Evolutionary conservation across 2,797 vertebrate species (phyloP).

Genomic region (Pitangus sulphuratus): DNA sequence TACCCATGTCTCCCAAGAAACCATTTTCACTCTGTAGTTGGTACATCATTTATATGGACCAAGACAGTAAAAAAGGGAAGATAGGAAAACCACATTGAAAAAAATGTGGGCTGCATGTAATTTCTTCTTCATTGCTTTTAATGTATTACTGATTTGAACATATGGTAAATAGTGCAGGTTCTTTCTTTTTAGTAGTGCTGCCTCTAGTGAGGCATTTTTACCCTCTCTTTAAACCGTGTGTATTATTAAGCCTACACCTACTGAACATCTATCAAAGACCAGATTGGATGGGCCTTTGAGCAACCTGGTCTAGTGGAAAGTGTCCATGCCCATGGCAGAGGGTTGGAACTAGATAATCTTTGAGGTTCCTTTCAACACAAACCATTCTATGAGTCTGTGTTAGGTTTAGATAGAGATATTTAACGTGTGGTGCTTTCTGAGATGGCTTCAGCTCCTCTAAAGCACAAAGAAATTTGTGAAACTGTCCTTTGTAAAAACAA

Average conservation of each 20-base stretch:
- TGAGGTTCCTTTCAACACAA: background rate
- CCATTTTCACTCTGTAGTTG: slow-evolving; percentile 51
- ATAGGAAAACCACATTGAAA: background rate
- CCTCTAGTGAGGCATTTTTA: background rate
- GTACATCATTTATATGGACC: slow-evolving; percentile 44
- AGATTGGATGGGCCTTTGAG: background rate
- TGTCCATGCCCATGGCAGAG: background rate
- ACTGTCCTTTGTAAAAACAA: background rate
- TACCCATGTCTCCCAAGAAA: slow-evolving; percentile 21
- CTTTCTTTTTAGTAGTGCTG: background rate
- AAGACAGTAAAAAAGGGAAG: background rate
- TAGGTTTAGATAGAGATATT: background rate
- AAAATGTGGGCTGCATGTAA: background rate
- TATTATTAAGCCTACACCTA: background rate
- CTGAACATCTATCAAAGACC: background rate
- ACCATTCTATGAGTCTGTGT: background rate
- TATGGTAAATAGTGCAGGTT: background rate
- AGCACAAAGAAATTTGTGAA: background rate
- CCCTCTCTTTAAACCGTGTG: background rate
- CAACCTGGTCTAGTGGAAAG: background rate
- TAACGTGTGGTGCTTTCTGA: background rate
- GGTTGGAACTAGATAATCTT: fast-evolving
- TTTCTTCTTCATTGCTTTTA: slow-evolving; percentile 38
- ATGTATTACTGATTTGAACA: slow-evolving; percentile 11
- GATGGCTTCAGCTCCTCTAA: background rate